Evolutionary conservation across 2,888 invertebrate genomes (phyloP).

Genomic region (Danaus chrysippus): DNA sequence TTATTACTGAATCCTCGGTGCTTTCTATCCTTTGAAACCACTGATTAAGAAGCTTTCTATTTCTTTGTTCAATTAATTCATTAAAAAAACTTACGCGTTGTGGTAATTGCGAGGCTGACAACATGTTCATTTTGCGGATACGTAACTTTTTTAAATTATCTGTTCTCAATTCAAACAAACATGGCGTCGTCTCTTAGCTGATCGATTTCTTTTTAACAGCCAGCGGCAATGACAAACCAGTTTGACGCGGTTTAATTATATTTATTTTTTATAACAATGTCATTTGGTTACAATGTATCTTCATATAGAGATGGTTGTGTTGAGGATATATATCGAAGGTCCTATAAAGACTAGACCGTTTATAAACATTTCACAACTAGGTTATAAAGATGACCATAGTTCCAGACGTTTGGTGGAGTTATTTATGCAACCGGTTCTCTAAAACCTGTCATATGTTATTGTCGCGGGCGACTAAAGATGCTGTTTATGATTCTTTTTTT

Average conservation of each 20-base stretch:
- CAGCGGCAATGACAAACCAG: conserved; percentile 25
- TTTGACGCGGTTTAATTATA: conserved; percentile 27
- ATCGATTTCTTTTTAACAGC: conserved; percentile 22
- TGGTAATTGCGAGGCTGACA: conserved; percentile 54
- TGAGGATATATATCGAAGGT: no score
- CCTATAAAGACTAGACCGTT: background rate
- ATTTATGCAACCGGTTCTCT: background rate
- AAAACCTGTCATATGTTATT: background rate
- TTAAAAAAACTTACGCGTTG: conserved; percentile 49
- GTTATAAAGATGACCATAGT: conserved; percentile 2
- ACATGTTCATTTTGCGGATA: conserved; percentile 19
- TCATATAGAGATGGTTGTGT: conserved; percentile 15
- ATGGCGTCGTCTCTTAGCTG: conserved; percentile 14
- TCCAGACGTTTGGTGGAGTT: background rate
- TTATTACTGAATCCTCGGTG: conserved; percentile 32
- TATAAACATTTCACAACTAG: conserved; percentile 29
- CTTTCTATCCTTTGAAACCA: conserved; percentile 43
- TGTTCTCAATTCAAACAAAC: conserved; percentile 16
- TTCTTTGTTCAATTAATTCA: conserved; percentile 58
- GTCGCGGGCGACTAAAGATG: background rate
- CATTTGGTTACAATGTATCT: conserved; percentile 12
- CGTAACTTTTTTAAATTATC: conserved; percentile 17
- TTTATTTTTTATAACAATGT: conserved; percentile 16
- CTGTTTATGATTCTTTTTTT: background rate
- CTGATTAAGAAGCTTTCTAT: conserved; percentile 52